Percentiles rank a stretch among this genome's conserved stretches.
These are phyloP conservation scores for Rhynchonycteris naso DNA, from an alignment of 2,797 vertebrate genomes.

Conservation along the genomic window DNA sequence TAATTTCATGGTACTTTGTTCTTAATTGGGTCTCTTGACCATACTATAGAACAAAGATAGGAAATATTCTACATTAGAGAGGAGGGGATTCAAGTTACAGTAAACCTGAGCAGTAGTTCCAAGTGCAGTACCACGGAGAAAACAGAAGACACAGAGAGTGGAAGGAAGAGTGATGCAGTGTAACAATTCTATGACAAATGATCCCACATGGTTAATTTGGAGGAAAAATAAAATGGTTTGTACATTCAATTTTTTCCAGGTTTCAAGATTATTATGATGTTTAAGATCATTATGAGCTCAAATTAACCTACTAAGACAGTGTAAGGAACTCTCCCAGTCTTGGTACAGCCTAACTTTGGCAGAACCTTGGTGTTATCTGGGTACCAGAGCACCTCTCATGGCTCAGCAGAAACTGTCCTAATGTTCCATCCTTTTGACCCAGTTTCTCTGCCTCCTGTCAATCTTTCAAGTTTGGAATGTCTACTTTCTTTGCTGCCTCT, in stretches of 20 bases:
- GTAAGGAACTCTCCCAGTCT: neutral
- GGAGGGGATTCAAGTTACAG: constrained; percentile 13
- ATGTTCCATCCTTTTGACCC: neutral
- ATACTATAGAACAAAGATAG: constrained; percentile 26
- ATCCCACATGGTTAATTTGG: neutral
- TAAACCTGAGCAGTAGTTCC: neutral
- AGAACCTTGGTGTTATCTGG: neutral
- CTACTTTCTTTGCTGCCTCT: neutral
- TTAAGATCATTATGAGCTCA: neutral
- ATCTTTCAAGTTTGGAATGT: neutral
- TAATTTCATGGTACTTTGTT: constrained; percentile 58
- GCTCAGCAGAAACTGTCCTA: rapidly evolving
- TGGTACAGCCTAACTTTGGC: neutral
- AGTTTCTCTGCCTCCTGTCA: neutral
- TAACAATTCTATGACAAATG: neutral
- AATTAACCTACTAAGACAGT: neutral
- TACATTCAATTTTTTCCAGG: neutral
- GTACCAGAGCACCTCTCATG: rapidly evolving
- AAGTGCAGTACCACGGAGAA: neutral
- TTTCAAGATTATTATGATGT: neutral
- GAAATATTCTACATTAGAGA: constrained; percentile 3
- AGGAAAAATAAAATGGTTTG: neutral
- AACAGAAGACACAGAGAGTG: neutral
- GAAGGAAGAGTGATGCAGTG: neutral
- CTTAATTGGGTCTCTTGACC: constrained; percentile 58